Evolutionary conservation across 2,113 vertebrate genomes (phyloP).

Genomic region (Thalassoma bifasciatum): DNA sequence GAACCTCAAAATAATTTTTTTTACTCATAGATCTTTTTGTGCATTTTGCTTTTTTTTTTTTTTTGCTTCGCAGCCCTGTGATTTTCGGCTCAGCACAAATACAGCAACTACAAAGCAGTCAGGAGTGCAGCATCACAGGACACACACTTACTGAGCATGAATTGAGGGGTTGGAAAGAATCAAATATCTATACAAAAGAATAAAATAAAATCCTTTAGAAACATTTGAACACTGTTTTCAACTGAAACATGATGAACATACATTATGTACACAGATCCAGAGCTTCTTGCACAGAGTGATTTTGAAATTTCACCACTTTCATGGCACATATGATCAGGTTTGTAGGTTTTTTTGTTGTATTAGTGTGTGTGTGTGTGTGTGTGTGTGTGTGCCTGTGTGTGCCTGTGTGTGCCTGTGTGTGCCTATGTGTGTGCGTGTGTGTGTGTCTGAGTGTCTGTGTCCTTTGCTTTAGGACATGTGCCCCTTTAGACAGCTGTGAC

Average conservation of each 20-base stretch:
- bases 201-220: conserved; percentile 37
- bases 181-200: conserved; percentile 52
- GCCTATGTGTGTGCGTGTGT: conserved; percentile 31
- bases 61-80: conserved; percentile 47
- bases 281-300: conserved; percentile 70
- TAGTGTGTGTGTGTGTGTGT: conserved; percentile 18
- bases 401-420: conserved; percentile 22
- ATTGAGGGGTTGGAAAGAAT: conserved; percentile 43
- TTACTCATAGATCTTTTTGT: conserved; percentile 15
- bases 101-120: conserved; percentile 71
- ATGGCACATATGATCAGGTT: conserved; percentile 49
- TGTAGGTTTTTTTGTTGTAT: conserved; percentile 26
- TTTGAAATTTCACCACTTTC: conserved; percentile 60
- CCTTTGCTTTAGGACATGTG: too few relatives aligned
- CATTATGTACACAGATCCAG: conserved; percentile 78
- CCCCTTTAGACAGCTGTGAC: conserved; percentile 40
- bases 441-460: conserved; percentile 28
- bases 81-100: conserved; percentile 60
- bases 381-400: conserved; percentile 24
- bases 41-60: conserved; percentile 46
- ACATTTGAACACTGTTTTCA: conserved; percentile 39
- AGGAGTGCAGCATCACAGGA: conserved; percentile 70
- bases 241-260: conserved; percentile 57
- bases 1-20: conserved; percentile 25
- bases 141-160: conserved; percentile 61